phyloP scores from a whole-genome alignment of 2,888 invertebrate species.

The Scaptomyza parva region DNA sequence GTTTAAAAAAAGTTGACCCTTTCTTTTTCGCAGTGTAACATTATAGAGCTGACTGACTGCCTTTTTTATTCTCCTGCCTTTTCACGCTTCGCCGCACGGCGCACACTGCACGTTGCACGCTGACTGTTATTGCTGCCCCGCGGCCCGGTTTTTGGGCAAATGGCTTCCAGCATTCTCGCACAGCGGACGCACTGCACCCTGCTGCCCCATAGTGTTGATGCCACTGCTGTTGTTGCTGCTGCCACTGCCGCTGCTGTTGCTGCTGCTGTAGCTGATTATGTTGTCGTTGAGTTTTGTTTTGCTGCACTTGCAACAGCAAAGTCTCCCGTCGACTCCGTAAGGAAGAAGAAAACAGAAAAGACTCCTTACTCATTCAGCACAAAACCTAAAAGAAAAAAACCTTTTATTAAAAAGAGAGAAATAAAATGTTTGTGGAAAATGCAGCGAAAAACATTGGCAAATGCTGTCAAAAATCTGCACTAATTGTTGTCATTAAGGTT shows the following conservation, averaged over 20 bases:
- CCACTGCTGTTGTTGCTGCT: slow-evolving; percentile 6
- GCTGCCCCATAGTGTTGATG: slow-evolving; percentile 41
- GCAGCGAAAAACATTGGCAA: slow-evolving; percentile 7
- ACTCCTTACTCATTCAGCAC: slow-evolving; percentile 44
- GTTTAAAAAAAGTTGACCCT: too few species aligned
- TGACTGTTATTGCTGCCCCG: slow-evolving; percentile 18
- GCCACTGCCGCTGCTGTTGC: slow-evolving; percentile 24
- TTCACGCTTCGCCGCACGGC: slow-evolving; percentile 65
- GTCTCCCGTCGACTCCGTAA: slow-evolving; percentile 51
- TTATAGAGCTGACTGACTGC: slow-evolving; percentile 1
- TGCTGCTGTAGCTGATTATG: slow-evolving; percentile 65
- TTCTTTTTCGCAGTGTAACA: not conserved
- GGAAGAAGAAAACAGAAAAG: too few species aligned
- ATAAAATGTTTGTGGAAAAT: too few species aligned
- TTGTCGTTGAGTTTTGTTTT: slow-evolving; percentile 41
- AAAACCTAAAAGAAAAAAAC: slow-evolving; percentile 1
- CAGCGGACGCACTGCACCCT: slow-evolving; percentile 64
- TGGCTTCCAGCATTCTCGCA: slow-evolving; percentile 58
- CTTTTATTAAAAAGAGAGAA: not conserved
- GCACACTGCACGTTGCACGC: slow-evolving; percentile 6
- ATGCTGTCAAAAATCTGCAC: slow-evolving; percentile 54
- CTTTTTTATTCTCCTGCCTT: slow-evolving; percentile 43
- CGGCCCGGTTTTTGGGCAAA: slow-evolving; percentile 34
- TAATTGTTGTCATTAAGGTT: slow-evolving; percentile 77
- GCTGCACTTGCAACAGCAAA: slow-evolving; percentile 57